Conservation (phyloP, 2,113 vertebrate species). For the Sporophila hypoxantha region DNA sequence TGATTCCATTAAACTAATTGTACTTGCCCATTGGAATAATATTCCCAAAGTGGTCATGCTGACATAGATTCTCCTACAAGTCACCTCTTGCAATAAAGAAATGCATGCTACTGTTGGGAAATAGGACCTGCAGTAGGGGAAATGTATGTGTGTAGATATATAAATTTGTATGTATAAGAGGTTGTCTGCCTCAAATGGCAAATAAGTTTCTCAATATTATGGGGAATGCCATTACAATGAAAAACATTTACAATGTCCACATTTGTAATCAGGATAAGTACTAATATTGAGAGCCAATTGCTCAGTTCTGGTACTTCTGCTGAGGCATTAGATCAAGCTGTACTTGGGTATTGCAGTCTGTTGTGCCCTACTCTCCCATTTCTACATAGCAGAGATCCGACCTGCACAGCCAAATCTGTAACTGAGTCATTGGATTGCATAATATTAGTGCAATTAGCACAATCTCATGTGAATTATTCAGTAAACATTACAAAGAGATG, state of each 20-base stretch:
- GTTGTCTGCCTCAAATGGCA: background rate
- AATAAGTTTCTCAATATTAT: background rate
- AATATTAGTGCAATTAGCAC: background rate
- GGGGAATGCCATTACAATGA: background rate
- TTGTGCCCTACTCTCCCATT: rapidly evolving
- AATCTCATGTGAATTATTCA: background rate
- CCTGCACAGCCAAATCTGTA: background rate
- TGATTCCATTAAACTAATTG: background rate
- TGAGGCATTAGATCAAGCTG: background rate
- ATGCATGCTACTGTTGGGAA: background rate
- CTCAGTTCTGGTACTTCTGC: background rate
- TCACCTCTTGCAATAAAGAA: background rate
- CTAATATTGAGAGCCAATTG: background rate
- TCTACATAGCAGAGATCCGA: background rate
- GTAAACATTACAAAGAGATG: background rate
- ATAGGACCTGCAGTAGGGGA: rapidly evolving
- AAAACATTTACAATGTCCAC: background rate
- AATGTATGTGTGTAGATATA: rapidly evolving
- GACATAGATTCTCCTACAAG: background rate
- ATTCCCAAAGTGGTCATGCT: background rate
- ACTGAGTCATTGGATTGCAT: background rate
- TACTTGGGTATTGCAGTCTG: background rate
- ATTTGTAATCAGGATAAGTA: background rate
- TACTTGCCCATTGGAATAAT: background rate
- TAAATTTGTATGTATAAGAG: background rate